phyloP scores from a whole-genome alignment of 2,113 vertebrate species.

The Oncorhynchus nerka region DNA sequence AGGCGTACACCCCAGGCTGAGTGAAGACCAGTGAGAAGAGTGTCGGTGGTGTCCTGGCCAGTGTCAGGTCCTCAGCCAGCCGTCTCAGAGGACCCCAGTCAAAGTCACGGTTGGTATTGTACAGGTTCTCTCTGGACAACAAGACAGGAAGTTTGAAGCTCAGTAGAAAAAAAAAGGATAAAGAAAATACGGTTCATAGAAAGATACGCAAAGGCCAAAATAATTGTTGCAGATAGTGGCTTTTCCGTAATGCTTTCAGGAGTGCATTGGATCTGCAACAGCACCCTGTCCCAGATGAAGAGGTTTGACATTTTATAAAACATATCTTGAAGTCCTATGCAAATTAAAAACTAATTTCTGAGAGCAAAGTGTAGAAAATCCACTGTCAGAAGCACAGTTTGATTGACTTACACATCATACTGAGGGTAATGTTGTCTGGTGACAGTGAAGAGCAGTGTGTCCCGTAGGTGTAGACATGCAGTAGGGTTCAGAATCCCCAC shows the following conservation, averaged over 20 bases:
- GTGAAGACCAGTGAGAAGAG: slow-evolving; percentile 79
- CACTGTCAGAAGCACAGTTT: background rate
- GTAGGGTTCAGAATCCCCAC: slow-evolving; percentile 86
- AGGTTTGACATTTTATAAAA: too few relatives aligned
- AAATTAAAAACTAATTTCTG: too few relatives aligned
- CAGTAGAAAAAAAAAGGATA: too few relatives aligned
- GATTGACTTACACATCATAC: slow-evolving; percentile 82
- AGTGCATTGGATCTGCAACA: too few relatives aligned
- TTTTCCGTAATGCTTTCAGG: too few relatives aligned
- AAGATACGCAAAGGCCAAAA: too few relatives aligned
- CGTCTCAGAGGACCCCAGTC: slow-evolving; percentile 86
- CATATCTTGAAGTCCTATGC: too few relatives aligned
- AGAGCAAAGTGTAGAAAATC: too few relatives aligned
- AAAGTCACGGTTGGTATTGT: slow-evolving; percentile 81
- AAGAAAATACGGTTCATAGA: too few relatives aligned
- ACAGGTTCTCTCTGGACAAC: slow-evolving; percentile 79
- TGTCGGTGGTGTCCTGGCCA: slow-evolving; percentile 51
- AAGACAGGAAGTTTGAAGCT: background rate
- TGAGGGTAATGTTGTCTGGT: slow-evolving; percentile 78
- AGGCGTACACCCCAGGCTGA: slow-evolving; percentile 81
- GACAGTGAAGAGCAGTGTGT: slow-evolving; percentile 78
- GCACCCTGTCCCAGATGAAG: too few relatives aligned
- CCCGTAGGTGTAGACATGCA: slow-evolving; percentile 69
- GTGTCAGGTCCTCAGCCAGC: slow-evolving; percentile 71
- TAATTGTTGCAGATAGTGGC: too few relatives aligned